These are phyloP conservation scores for Dromiciops gliroides DNA, from an alignment of 2,113 vertebrate species.

Conservation along the genomic window DNA sequence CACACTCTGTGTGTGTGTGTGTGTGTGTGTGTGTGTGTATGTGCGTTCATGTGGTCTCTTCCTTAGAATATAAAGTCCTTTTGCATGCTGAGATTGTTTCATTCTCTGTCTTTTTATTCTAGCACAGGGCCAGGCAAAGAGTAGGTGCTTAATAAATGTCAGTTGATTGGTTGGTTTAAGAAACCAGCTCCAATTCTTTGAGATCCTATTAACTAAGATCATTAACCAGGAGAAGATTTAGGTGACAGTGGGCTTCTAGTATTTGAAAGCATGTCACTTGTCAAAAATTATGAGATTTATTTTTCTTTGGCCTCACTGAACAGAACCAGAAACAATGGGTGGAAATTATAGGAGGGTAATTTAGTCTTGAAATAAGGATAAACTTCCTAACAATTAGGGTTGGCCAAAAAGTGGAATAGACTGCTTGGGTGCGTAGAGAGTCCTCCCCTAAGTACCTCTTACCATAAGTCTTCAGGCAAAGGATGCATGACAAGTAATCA, in stretches of 20 bases:
- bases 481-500: not conserved
- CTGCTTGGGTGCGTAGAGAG: not conserved
- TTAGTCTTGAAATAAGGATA: not conserved
- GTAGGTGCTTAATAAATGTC: not conserved
- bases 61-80: not conserved
- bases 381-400: not conserved
- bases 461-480: not conserved
- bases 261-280: not conserved
- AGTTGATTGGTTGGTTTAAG: not conserved
- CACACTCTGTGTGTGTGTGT: too few species aligned
- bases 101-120: not conserved
- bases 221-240: not conserved
- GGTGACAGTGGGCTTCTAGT: not conserved
- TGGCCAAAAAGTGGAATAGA: not conserved
- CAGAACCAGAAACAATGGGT: not conserved
- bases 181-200: not conserved
- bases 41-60: not conserved
- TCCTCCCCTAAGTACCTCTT: not conserved
- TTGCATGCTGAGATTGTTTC: not conserved
- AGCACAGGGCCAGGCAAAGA: not conserved
- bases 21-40: too few species aligned
- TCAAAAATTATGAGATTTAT: not conserved
- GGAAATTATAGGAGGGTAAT: not conserved
- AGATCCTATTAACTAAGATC: not conserved
- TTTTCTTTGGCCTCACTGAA: not conserved